Base-by-base conservation (phyloP, 2,888 invertebrate genomes). In the Lasioglossum leucozonium region DNA sequence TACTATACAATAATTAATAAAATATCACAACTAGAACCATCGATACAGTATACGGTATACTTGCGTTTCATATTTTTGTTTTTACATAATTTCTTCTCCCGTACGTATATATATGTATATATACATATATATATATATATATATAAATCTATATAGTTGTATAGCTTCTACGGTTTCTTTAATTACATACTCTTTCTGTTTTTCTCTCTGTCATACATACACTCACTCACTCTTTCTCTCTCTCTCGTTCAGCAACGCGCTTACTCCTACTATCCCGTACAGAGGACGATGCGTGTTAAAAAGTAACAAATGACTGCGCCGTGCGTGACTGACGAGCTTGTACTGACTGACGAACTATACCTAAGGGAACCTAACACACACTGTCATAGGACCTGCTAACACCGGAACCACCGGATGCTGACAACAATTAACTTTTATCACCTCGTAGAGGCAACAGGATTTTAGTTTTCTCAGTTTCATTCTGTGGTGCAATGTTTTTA, bases 21-120 rank as follows among this genome's bases (percentile, higher is more conserved):
- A 94, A 94, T 94, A 94, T 94, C 94, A 94, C 94, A 94, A 94
- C 94, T 94, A 94, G 94, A 94, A 94, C 93, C 93, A 94, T 93
- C 92, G 92, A 93, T 92, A 93, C 92, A 91, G 85, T 93, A 72
- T 93, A 93, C 91, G 91, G 90, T 92, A 93, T 90, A 72, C 73
- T 69, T 40, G 67, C 37, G 37, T 67, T 67, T 67, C 37, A 67
- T 37, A 37, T 34, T 34, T 47, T 80, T 62, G 16, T 81, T 75
- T 81, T 34, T 71, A 71, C 47, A 67, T 65, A 44, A 76, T 22
- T 67, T 55, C 44, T 22, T 18, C 44, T 11, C 30, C n/a, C 47
- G 72, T 11, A 51, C 4, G 5, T 37, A n/a, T 34, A 4, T 37
- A 51, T 34, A 51, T 72, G 1, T 47, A 47, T 30, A 47, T 30